Percentiles rank a stretch among this genome's conserved stretches.
phyloP scores from a whole-genome alignment of 2,797 vertebrate genomes.

The Echeneis naucrates region DNA sequence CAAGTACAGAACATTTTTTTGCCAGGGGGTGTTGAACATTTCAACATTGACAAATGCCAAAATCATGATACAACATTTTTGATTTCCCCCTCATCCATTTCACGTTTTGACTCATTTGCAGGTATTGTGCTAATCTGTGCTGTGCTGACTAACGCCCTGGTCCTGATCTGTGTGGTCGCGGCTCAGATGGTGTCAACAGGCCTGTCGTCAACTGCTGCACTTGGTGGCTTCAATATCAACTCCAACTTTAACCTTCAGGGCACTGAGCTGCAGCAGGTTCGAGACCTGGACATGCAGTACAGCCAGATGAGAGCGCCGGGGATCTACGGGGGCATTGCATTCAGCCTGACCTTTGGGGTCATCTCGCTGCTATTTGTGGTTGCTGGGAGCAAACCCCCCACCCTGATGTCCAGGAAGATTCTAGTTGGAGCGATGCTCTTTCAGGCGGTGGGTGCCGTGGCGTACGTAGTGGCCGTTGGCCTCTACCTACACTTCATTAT shows the following conservation, averaged over 20 bases:
- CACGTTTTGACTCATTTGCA: conserved; percentile 52
- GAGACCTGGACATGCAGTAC: conserved; percentile 90
- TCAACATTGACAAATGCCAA: too few relatives aligned
- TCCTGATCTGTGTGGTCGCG: conserved; percentile 88
- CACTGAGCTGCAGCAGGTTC: conserved; percentile 85
- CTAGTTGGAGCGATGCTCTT: conserved; percentile 86
- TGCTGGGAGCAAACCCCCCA: conserved; percentile 84
- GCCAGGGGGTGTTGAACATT: too few relatives aligned
- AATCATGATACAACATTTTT: too few relatives aligned
- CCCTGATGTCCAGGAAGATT: conserved; percentile 77
- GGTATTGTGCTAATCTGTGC: conserved; percentile 89
- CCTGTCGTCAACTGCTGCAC: conserved; percentile 79
- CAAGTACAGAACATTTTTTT: too few relatives aligned
- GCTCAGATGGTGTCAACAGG: conserved; percentile 86
- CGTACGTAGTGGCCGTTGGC: conserved; percentile 86
- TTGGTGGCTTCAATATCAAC: conserved; percentile 84
- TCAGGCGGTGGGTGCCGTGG: conserved; percentile 80
- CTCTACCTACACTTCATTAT: conserved; percentile 91
- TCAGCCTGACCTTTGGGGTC: conserved; percentile 81
- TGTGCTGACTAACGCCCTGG: conserved; percentile 86
- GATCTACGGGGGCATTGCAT: conserved; percentile 87
- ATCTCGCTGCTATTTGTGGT: conserved; percentile 89
- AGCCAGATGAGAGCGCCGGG: conserved; percentile 91
- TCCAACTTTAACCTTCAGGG: conserved; percentile 88
- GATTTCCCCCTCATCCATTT: background rate